Percentiles rank a stretch among this genome's conserved stretches.
phyloP scores from a whole-genome alignment of 64 coral and sea anemone genomes.

The Montipora capricornis region DNA sequence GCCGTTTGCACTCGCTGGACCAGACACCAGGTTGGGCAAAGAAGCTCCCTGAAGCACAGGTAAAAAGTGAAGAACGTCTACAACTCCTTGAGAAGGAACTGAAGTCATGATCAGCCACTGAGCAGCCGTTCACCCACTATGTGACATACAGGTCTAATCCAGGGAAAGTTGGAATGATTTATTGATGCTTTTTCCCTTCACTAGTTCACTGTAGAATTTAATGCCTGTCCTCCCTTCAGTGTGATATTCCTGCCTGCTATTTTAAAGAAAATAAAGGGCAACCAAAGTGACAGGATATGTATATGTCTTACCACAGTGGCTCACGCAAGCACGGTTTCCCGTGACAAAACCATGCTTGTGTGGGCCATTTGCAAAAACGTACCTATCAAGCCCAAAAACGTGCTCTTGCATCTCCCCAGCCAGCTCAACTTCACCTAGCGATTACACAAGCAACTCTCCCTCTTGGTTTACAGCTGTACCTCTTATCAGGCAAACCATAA shows the following conservation, averaged over 20 bases:
- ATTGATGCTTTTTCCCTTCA: constrained; percentile 45
- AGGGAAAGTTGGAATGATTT: neutral
- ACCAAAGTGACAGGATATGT: neutral
- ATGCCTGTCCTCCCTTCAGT: constrained; percentile 45
- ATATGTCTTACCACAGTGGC: neutral
- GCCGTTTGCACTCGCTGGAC: too few species aligned
- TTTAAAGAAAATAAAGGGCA: neutral
- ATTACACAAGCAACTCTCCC: constrained; percentile 29
- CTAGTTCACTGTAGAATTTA: neutral
- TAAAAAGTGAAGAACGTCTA: too few species aligned
- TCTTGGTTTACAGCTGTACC: constrained; percentile 17
- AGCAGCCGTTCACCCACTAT: neutral
- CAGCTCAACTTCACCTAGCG: neutral
- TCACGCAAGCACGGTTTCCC: neutral
- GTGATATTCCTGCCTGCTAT: neutral
- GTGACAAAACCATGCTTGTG: neutral
- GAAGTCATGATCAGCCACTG: too few species aligned
- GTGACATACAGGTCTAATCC: neutral
- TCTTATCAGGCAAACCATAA: constrained; percentile 35
- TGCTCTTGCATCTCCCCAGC: constrained; percentile 12
- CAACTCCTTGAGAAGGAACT: too few species aligned
- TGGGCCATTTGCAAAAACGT: neutral
- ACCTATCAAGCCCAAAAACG: neutral
- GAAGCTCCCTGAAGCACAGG: too few species aligned
- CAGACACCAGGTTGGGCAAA: too few species aligned